Evolutionary conservation across 2,888 invertebrate genomes (phyloP).

Genomic region (Diadegma fenestrale): DNA sequence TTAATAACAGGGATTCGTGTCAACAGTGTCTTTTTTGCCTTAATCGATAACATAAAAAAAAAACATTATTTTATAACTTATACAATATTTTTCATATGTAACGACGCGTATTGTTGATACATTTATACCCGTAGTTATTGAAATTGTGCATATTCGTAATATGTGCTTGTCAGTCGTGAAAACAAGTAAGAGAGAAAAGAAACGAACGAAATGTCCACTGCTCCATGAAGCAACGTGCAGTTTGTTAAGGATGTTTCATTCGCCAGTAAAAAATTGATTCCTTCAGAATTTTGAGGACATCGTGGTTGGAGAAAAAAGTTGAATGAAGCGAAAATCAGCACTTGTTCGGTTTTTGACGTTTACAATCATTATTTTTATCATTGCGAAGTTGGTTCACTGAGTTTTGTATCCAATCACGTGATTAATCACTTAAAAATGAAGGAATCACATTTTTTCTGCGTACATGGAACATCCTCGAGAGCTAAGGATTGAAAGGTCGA

Average conservation of each 20-base stretch:
- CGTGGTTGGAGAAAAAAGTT: background rate
- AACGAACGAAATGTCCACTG: constrained; percentile 48
- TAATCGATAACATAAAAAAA: constrained; percentile 48
- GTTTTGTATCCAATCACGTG: background rate
- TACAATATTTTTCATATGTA: constrained; percentile 69
- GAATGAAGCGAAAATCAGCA: background rate
- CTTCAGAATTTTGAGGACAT: background rate
- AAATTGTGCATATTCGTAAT: constrained; percentile 40
- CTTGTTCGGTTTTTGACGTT: background rate
- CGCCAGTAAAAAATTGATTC: background rate
- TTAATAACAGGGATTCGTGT: constrained; percentile 39
- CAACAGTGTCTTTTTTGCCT: constrained; percentile 61
- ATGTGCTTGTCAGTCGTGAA: constrained; percentile 60
- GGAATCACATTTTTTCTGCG: background rate
- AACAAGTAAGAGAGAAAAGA: constrained; percentile 29
- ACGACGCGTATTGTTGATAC: constrained; percentile 69
- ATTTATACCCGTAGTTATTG: constrained; percentile 62
- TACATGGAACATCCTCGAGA: constrained; percentile 21
- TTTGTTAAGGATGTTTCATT: constrained; percentile 28
- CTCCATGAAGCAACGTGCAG: constrained; percentile 48
- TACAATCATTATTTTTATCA: background rate
- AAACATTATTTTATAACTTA: constrained; percentile 72
- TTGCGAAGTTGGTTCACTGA: background rate
- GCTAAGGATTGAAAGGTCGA: constrained; percentile 64
- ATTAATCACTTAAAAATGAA: background rate